These are phyloP conservation scores for Hoplostethus atlanticus DNA, from an alignment of 2,797 vertebrate genomes.

Conservation along the genomic window DNA sequence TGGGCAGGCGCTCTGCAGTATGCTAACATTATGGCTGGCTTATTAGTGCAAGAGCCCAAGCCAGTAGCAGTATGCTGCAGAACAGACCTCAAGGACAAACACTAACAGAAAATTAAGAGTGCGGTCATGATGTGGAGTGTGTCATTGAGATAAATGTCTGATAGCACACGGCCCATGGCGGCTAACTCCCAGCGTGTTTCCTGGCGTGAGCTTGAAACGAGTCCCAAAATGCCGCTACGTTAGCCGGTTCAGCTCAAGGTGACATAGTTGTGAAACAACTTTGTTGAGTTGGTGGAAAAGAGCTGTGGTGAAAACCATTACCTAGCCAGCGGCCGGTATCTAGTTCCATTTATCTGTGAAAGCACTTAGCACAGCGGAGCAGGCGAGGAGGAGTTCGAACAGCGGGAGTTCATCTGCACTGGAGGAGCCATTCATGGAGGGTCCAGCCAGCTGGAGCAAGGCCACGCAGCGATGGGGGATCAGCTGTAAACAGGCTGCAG, in stretches of 20 bases:
- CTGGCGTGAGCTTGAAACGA: conserved; percentile 40
- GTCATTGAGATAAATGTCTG: conserved; percentile 59
- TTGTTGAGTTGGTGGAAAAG: conserved; percentile 42
- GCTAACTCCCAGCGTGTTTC: conserved; percentile 28
- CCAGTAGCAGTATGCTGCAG: conserved; percentile 66
- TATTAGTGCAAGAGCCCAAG: conserved; percentile 68
- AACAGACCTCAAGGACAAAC: conserved; percentile 67
- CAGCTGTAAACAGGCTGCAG: conserved; percentile 20
- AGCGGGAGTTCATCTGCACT: conserved; percentile 17
- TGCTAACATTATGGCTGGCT: conserved; percentile 66
- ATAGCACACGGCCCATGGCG: conserved; percentile 48
- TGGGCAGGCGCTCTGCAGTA: conserved; percentile 61
- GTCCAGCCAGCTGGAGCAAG: conserved; percentile 16
- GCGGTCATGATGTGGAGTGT: conserved; percentile 60
- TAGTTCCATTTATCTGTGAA: conserved; percentile 46
- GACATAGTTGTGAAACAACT: conserved; percentile 36
- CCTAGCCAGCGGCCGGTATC: conserved; percentile 24
- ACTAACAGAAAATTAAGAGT: conserved; percentile 53
- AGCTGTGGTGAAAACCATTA: background rate
- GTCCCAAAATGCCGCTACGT: conserved; percentile 31
- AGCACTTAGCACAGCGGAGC: conserved; percentile 28
- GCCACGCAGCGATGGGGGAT: background rate
- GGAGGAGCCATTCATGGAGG: conserved; percentile 11
- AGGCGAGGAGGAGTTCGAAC: conserved; percentile 10
- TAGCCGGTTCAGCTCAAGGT: conserved; percentile 39